phyloP scores from a whole-genome alignment of 2,113 vertebrate species.

The Catharus minimus region DNA sequence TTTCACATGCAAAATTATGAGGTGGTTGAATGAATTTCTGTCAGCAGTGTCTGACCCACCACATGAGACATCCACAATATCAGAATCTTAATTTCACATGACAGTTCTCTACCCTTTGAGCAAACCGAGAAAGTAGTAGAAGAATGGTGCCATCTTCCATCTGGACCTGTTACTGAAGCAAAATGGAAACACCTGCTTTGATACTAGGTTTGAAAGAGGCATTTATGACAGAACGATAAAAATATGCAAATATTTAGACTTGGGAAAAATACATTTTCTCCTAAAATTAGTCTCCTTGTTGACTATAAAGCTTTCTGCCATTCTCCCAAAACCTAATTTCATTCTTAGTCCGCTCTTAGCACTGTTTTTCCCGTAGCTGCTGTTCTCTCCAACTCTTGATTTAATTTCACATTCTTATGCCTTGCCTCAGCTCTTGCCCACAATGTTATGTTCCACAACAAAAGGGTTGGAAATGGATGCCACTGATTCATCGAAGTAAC shows the following conservation, averaged over 20 bases:
- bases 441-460: not conserved
- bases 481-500: not conserved
- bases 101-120: constrained; percentile 34
- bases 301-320: not conserved
- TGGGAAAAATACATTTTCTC: not conserved
- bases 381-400: not conserved
- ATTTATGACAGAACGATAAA: not conserved
- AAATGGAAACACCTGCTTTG: not conserved
- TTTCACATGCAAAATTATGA: not conserved
- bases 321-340: not conserved
- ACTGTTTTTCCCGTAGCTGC: not conserved
- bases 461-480: not conserved
- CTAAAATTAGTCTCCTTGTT: not conserved
- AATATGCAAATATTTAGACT: not conserved
- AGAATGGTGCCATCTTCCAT: constrained; percentile 1
- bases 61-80: not conserved
- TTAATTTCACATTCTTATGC: not conserved
- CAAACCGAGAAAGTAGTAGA: not conserved
- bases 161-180: not conserved
- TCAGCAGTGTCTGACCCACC: not conserved
- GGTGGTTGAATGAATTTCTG: not conserved
- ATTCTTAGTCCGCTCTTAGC: not conserved
- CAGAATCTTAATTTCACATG: not conserved
- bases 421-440: not conserved
- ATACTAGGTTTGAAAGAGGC: not conserved